Evolutionary conservation across 2,888 invertebrate genomes (phyloP).

Genomic region (Plagodis dolabraria): DNA sequence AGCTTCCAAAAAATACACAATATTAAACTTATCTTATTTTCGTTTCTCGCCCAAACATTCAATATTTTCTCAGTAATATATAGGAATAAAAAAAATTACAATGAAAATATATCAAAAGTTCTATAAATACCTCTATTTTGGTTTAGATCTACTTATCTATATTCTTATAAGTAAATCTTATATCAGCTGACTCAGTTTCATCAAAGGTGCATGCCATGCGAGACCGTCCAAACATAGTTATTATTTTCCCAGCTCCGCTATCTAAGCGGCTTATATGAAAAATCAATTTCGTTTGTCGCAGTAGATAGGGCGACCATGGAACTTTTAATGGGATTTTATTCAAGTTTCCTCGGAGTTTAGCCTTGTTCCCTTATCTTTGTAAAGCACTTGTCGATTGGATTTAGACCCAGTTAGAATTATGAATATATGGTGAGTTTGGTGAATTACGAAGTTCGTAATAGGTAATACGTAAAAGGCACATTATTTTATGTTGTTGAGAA

Average conservation of each 20-base stretch:
- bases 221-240: constrained; percentile 54
- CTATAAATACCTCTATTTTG: too few species aligned
- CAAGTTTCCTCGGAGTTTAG: constrained; percentile 21
- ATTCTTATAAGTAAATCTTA: too few species aligned
- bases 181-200: background rate
- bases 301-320: constrained; percentile 51
- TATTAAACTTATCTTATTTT: too few species aligned
- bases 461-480: too few species aligned
- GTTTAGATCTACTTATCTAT: too few species aligned
- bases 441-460: too few species aligned
- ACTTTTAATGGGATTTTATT: constrained; percentile 22
- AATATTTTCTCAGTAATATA: too few species aligned
- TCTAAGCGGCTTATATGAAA: constrained; percentile 76
- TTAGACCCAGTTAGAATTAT: constrained; percentile 12
- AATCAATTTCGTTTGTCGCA: constrained; percentile 71
- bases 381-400: constrained; percentile 24
- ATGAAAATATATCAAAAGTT: too few species aligned
- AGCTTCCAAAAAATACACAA: too few species aligned
- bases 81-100: too few species aligned
- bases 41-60: too few species aligned
- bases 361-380: constrained; percentile 24
- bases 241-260: constrained; percentile 58
- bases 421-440: background rate
- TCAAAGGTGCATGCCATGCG: constrained; percentile 31
- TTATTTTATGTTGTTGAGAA: too few species aligned